Evolutionary conservation across 2,113 vertebrate genomes (phyloP).

Genomic region (Corythaeola cristata): DNA sequence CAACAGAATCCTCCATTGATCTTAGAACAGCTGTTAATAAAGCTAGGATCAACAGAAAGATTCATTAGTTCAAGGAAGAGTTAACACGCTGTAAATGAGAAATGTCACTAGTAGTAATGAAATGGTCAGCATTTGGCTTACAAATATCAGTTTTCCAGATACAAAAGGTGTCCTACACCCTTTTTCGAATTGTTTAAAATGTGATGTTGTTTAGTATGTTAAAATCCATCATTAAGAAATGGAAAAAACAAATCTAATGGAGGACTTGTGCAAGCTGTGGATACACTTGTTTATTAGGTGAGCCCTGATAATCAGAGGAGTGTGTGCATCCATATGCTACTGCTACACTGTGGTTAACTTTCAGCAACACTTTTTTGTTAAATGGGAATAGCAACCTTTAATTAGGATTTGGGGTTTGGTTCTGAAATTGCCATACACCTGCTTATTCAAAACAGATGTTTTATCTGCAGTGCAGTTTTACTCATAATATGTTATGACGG

Average conservation of each 20-base stretch:
- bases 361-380: constrained; percentile 38
- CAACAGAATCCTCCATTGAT: constrained; percentile 31
- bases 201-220: background rate
- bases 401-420: constrained; percentile 61
- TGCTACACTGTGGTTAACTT: constrained; percentile 21
- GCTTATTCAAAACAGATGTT: constrained; percentile 69
- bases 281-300: background rate
- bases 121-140: background rate
- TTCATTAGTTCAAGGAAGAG: background rate
- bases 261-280: background rate
- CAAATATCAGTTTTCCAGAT: background rate
- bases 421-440: constrained; percentile 63
- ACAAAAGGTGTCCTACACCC: background rate
- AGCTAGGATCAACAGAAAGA: background rate
- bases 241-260: background rate
- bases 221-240: background rate
- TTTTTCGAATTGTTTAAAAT: background rate
- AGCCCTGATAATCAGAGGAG: background rate
- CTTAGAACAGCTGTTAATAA: constrained; percentile 46
- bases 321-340: constrained; percentile 6
- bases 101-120: background rate
- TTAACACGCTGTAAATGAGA: background rate
- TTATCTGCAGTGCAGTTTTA: constrained; percentile 61
- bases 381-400: constrained; percentile 56
- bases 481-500: constrained; percentile 63